Conservation (phyloP, 2,797 vertebrate species). For the Gymnothorax reevesii region DNA sequence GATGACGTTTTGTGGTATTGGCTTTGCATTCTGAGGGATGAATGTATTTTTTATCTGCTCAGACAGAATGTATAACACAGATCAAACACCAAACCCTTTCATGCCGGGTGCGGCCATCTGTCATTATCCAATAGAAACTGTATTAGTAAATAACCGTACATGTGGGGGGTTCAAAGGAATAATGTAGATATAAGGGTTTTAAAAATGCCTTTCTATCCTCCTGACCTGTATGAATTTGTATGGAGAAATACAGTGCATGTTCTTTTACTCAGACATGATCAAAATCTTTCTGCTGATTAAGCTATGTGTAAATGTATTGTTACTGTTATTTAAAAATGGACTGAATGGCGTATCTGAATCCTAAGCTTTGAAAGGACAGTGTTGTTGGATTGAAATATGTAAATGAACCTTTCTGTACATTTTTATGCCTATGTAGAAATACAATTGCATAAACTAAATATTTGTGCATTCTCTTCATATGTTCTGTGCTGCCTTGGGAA, state of each 20-base stretch:
- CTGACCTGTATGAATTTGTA: constrained; percentile 20
- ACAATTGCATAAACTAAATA: constrained; percentile 37
- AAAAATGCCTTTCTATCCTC: constrained; percentile 43
- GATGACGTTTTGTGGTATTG: not conserved
- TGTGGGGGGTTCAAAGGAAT: not conserved
- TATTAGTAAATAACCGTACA: not conserved
- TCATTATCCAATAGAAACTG: not conserved
- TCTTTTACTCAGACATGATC: not conserved
- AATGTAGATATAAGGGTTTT: constrained; percentile 37
- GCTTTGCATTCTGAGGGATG: constrained; percentile 17
- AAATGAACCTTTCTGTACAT: constrained; percentile 45
- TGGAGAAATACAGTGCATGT: not conserved
- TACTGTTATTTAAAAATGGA: constrained; percentile 48
- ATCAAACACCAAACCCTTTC: not conserved
- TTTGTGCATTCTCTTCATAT: constrained; percentile 42
- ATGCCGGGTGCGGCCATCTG: not conserved
- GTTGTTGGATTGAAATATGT: constrained; percentile 42
- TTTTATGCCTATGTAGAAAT: constrained; percentile 52
- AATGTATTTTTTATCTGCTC: constrained; percentile 21
- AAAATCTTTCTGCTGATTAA: constrained; percentile 36
- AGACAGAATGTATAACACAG: constrained; percentile 28
- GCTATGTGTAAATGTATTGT: constrained; percentile 43
- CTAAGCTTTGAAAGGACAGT: constrained; percentile 34
- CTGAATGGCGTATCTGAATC: constrained; percentile 18
- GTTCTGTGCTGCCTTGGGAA: constrained; percentile 43